Evolutionary conservation across 2,888 invertebrate genomes (phyloP), one percentile per base, ranked within the genome.

Genomic region (Athetis lepigone): DNA sequence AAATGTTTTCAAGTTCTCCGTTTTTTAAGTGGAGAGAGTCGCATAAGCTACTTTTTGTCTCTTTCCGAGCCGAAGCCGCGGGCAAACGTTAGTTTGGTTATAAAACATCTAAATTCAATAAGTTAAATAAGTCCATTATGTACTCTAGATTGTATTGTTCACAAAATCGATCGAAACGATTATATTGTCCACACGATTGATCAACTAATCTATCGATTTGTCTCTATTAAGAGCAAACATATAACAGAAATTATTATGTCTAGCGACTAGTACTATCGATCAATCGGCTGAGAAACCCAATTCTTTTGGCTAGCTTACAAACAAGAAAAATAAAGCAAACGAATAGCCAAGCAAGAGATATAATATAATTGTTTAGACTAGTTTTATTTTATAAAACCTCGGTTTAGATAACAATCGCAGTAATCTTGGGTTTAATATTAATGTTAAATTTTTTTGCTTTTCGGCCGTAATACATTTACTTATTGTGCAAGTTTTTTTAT

Each of bases 391-490:
- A 27, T 27, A 42, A 52, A 57, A 11, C 45, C 11, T 2, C 47
- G 47, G 58, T 27, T 65, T 27, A 72, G 73, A 72, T 69, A 72
- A 72, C 37, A 47, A 65, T 72, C 66, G 25, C 37, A 47, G 47
- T 39, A 42, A 25, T 70, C 27, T 60, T 33, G 25, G n/a, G 27
- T 29, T 27, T 42, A 37, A 29, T 69, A 59, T 16, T 40, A 57
- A 65, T 49, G n/a, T 49, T 37, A 25, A 47, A 70, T 70, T 70
- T 21, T 70, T 21, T 23, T 16, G 37, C 37, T 4, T 18, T 43
- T 49, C 11, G 23, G 42, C 42, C 18, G 43, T 29, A 25, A 19
- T 59, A 29, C 33, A 33, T 13, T 29, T 29, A 29, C 11, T 33
- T 16, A 6, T 65, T 66, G 45, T 5, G 70, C 62, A 70, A 66